These are phyloP conservation scores for Vidua chalybeata DNA, from an alignment of 2,113 vertebrate genomes.

Conservation along the genomic window DNA sequence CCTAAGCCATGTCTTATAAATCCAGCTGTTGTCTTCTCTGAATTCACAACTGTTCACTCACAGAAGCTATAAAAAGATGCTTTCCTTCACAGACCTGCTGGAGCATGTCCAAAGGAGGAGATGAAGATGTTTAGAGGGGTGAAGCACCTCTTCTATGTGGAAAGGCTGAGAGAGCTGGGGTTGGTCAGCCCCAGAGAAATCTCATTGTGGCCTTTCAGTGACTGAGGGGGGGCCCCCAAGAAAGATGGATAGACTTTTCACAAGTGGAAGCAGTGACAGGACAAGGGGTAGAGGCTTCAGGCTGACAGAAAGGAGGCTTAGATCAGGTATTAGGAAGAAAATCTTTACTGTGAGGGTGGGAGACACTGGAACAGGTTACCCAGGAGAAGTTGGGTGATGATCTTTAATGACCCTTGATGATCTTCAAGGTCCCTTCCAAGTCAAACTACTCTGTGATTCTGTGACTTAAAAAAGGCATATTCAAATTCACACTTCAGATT, in stretches of 20 bases:
- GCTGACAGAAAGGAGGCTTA: neutral
- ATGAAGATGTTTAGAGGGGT: neutral
- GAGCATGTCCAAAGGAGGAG: neutral
- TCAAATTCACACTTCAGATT: neutral
- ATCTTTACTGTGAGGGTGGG: neutral
- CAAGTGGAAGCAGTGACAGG: neutral
- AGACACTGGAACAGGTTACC: neutral
- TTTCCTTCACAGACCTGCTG: neutral
- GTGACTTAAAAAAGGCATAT: neutral
- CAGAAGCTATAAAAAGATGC: neutral
- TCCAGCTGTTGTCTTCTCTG: neutral
- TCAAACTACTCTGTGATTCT: neutral
- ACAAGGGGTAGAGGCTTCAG: neutral
- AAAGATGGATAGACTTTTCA: neutral
- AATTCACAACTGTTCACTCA: neutral
- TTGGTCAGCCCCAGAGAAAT: neutral
- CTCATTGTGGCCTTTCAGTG: neutral
- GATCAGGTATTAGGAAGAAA: neutral
- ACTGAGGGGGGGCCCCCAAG: neutral
- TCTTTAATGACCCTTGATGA: neutral
- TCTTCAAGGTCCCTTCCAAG: neutral
- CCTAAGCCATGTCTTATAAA: neutral
- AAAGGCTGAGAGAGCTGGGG: neutral
- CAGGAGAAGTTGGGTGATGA: neutral
- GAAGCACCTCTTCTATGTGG: neutral